phyloP scores from a whole-genome alignment of 2,888 invertebrate species.

The Acanthosepion lycidas region DNA sequence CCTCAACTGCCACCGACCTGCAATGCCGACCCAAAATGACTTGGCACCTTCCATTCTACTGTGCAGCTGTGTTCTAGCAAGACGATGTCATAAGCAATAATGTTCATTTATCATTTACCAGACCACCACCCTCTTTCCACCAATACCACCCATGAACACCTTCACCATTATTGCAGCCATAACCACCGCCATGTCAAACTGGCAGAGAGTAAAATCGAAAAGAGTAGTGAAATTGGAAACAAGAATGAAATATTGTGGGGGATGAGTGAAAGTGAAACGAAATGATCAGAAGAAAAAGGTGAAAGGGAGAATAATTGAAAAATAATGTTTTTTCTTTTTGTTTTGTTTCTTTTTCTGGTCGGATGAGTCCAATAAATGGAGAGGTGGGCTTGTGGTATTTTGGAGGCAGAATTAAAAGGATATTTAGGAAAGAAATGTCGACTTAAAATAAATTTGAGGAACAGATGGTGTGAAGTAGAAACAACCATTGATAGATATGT shows the following conservation, averaged over 20 bases:
- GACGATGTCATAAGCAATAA: constrained; percentile 33
- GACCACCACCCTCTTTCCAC: background rate
- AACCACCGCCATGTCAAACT: background rate
- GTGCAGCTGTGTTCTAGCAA: background rate
- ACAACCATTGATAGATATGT: background rate
- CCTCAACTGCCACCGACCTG: background rate
- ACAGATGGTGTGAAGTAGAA: background rate
- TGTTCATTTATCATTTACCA: constrained; percentile 33
- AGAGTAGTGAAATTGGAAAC: background rate
- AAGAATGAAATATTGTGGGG: constrained; percentile 13
- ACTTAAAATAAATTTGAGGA: background rate
- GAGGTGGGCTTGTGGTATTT: background rate
- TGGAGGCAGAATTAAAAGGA: background rate
- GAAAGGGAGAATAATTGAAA: background rate
- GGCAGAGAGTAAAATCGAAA: background rate
- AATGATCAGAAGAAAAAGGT: background rate
- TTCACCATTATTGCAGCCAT: background rate
- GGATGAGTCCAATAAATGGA: background rate
- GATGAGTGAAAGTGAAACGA: background rate
- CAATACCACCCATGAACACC: background rate
- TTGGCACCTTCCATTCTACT: background rate
- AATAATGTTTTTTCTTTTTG: background rate
- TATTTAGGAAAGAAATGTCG: background rate
- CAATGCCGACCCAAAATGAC: constrained; percentile 33
- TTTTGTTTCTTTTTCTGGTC: background rate